These are phyloP conservation scores for Xanthostigma xanthostigma DNA, from an alignment of 2,888 invertebrate species.

Conservation along the genomic window DNA sequence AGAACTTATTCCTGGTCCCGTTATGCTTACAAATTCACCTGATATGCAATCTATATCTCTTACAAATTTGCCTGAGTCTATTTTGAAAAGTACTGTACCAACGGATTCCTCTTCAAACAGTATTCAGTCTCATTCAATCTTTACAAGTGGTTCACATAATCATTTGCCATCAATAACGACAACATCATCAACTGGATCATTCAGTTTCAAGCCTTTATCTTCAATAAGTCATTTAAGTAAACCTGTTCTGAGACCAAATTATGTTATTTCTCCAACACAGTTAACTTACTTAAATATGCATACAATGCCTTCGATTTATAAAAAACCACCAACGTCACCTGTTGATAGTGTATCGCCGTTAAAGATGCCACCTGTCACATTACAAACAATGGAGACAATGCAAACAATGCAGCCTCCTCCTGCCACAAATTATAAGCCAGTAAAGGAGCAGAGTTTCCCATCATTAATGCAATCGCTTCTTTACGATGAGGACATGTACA, in stretches of 20 bases:
- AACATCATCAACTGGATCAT: too few species aligned
- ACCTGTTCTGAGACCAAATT: neutral
- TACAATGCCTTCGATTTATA: constrained; percentile 11
- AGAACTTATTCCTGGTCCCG: constrained; percentile 1
- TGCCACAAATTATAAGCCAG: constrained; percentile 17
- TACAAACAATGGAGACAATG: constrained; percentile 33
- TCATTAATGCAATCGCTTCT: too few species aligned
- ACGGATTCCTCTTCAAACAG: too few species aligned
- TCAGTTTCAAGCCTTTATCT: too few species aligned
- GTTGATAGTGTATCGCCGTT: constrained; percentile 11
- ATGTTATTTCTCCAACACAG: neutral
- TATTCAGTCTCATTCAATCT: too few species aligned
- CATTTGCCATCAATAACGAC: too few species aligned
- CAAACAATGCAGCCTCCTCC: constrained; percentile 47
- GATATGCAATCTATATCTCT: constrained; percentile 15
- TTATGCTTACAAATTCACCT: constrained; percentile 1
- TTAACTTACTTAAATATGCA: constrained; percentile 7
- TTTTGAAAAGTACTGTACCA: too few species aligned
- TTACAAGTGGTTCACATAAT: too few species aligned
- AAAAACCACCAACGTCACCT: constrained; percentile 8
- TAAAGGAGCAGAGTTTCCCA: too few species aligned
- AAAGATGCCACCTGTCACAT: constrained; percentile 18
- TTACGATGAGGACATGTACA: too few species aligned
- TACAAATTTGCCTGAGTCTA: constrained; percentile 11
- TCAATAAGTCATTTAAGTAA: too few species aligned